Evolutionary conservation across 1,140 invertebrate genomes (phyloP), one percentile per base, ranked within the genome.

Genomic region (Drosophila navojoa): DNA sequence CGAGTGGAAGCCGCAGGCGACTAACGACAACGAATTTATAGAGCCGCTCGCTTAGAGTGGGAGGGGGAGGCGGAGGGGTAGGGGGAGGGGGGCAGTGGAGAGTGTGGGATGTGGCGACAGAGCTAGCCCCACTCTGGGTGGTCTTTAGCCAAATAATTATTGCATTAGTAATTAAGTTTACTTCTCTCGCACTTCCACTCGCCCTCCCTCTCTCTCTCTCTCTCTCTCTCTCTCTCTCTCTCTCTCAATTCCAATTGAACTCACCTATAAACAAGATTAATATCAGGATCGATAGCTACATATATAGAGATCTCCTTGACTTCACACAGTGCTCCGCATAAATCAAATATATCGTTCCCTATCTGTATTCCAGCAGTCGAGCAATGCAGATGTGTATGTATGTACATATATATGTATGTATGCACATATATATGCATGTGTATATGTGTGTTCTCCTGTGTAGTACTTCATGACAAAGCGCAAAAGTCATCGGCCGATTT

Each of bases 401-500:
- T 22, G n/a, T n/a, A n/a, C n/a, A 22, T 22, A 22, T 22, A 3
- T 19, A 19, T 19, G 19, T 22, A 22, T 22, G 19, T 29, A n/a
- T n/a, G n/a, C n/a, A n/a, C n/a, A 22, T 22, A 22, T 22, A 3
- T 19, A 19, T 19, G 19, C 3, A 22, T 22, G 19, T 29, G 6
- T 29, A 3, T 29, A 29, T 29, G 6, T 5, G 5, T 32, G 6
- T 32, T 32, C n/a, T 64, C 40, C 7, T 57, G 10, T 22, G 15
- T 29, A 5, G 27, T 35, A 54, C 29, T 0, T 16, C 27, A 47
- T 47, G 42, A 35, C 47, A 71, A 67, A 68, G 63, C 63, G 40
- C 27, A 49, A 68, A 67, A 82, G 72, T 64, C 79, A 76, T 79
- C 49, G 47, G 55, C 47, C 75, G 70, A 70, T 77, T 74, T 70